Evolutionary conservation across 2,113 vertebrate species (phyloP), one percentile per base, ranked within the genome.

Genomic region (Loxodonta africana): DNA sequence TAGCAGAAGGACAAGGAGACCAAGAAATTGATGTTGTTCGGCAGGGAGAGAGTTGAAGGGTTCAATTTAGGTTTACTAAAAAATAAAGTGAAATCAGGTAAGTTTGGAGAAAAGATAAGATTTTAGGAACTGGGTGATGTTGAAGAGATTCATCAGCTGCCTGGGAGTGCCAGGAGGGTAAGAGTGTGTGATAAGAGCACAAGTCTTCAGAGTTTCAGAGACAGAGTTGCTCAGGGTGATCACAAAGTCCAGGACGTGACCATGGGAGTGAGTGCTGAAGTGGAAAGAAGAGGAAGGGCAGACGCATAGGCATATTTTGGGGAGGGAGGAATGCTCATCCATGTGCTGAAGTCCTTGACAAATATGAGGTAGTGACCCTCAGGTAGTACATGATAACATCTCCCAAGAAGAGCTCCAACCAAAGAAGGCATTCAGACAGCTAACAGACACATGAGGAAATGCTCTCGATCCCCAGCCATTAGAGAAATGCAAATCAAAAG

Each of bases 21-120:
- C 81, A 48, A 74, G 25, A 85, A 81, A 81, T 17, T 83, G n/a
- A 57, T 86, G 11, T 83, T 80, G 41, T 83, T 84, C 77, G 25
- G 28, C 67, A 28, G n/a, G 20, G 77, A 83, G 26, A 73, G n/a
- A 73, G 5, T 11, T 17, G 60, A 85, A 67, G 63, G 57, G 28
- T 82, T 90, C 46, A 91, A 48, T 37, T 85, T 11, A 26, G 51
- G 9, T 93, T 82, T 96, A 51, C 48, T 71, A 78, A 26, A 76
- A 87, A 87, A 80, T 81, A 63, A 85, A 76, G 12, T 83, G 69
- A 96, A 94, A 74, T 41, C 7, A 82, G 44, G 21, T 15, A 60
- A 51, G n/a, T 95, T 74, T 37, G 5, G 37, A 14, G 10, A 26
- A 88, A n/a, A 3, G 37, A 18, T 77, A 81, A 51, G 44, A 71